Percentiles rank a stretch among this genome's conserved stretches.
Evolutionary conservation across 2,888 invertebrate genomes (phyloP).

Genomic region (Stictocephala bisonia): DNA sequence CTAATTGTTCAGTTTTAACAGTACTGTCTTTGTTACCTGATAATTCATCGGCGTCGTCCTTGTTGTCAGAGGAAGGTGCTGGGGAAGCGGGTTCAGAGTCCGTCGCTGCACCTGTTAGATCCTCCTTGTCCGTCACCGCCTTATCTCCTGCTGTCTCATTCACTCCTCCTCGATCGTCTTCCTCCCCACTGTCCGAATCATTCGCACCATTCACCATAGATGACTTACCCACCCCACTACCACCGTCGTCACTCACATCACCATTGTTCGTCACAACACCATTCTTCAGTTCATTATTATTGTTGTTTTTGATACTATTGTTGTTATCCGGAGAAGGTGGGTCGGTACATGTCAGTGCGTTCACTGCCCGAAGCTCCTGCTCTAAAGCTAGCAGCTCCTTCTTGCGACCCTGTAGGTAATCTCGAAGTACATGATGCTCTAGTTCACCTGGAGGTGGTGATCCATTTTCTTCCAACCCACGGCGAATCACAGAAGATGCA

Average conservation of each 20-base stretch:
- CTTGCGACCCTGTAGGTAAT: conserved; percentile 90
- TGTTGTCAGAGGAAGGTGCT: conserved; percentile 42
- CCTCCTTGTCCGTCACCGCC: conserved; percentile 66
- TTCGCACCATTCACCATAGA: conserved; percentile 53
- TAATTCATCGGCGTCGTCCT: conserved; percentile 55
- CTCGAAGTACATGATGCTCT: conserved; percentile 89
- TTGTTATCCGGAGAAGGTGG: conserved; percentile 68
- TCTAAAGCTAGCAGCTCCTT: conserved; percentile 81
- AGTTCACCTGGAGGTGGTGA: conserved; percentile 61
- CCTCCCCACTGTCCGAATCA: conserved; percentile 66
- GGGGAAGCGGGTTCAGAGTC: conserved; percentile 51
- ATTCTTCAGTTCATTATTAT: conserved; percentile 62
- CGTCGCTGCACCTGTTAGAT: conserved; percentile 68
- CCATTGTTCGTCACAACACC: conserved; percentile 52
- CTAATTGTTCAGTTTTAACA: conserved; percentile 63
- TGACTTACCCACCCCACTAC: conserved; percentile 45
- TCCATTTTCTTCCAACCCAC: conserved; percentile 65
- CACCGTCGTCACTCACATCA: conserved; percentile 55
- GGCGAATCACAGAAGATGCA: conserved; percentile 60
- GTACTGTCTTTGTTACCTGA: conserved; percentile 49
- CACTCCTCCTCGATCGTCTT: conserved; percentile 67
- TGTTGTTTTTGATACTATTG: conserved; percentile 66
- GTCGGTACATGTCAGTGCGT: conserved; percentile 62
- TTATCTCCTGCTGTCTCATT: conserved; percentile 68
- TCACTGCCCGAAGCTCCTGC: conserved; percentile 71